Percentiles rank a stretch among this genome's conserved stretches.
Evolutionary conservation across 2,888 invertebrate species (phyloP).

Genomic region (Xestia c-nigrum): DNA sequence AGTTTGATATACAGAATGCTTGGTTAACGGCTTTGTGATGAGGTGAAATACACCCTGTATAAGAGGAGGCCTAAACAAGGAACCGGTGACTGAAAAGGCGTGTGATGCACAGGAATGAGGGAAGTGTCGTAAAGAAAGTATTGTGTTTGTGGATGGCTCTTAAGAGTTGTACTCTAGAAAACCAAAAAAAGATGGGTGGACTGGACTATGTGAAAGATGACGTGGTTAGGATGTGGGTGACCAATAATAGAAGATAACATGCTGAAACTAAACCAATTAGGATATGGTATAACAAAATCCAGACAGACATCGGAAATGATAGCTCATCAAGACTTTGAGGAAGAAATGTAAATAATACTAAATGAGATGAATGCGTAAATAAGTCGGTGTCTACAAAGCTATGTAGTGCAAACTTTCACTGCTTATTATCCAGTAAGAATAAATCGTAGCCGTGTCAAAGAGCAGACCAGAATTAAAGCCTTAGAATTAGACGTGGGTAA

Average conservation of each 20-base stretch:
- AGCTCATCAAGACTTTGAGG: not conserved
- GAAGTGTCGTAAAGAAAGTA: not conserved
- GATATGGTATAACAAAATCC: not conserved
- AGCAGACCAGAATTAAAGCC: conserved; percentile 36
- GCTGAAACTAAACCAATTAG: not conserved
- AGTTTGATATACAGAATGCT: too few relatives aligned
- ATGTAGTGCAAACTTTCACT: conserved; percentile 43
- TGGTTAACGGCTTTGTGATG: too few relatives aligned
- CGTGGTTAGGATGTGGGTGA: not conserved
- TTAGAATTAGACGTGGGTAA: conserved; percentile 28
- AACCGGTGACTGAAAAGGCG: not conserved
- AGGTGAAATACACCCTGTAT: too few relatives aligned
- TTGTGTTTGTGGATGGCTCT: not conserved
- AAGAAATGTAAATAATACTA: not conserved
- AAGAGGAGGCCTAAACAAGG: not conserved
- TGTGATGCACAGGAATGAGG: not conserved
- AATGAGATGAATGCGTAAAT: conserved; percentile 6
- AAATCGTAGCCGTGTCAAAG: conserved; percentile 38
- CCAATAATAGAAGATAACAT: not conserved
- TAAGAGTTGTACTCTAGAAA: not conserved
- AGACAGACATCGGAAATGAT: not conserved
- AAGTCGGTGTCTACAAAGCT: not conserved
- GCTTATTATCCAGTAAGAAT: conserved; percentile 21
- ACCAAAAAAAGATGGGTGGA: not conserved
- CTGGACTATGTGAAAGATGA: not conserved